Evolutionary conservation across 2,797 vertebrate genomes (phyloP).

Genomic region (Thaleichthys pacificus): DNA sequence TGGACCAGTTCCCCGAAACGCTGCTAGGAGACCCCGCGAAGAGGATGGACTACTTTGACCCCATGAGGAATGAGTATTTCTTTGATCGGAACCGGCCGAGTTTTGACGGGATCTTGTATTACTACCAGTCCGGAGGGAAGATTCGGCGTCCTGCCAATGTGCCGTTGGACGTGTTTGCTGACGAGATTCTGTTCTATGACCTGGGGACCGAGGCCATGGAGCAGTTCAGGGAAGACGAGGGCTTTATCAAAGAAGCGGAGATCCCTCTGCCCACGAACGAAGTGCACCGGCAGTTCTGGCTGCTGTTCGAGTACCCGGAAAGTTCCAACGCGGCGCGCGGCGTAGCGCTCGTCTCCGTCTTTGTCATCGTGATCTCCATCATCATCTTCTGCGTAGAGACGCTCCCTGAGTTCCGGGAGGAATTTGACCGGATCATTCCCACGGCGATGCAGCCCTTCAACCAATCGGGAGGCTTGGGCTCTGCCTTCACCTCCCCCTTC

Average conservation of each 20-base stretch:
- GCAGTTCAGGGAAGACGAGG: slow-evolving; percentile 95
- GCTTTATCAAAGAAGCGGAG: slow-evolving; percentile 92
- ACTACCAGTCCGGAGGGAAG: slow-evolving; percentile 96
- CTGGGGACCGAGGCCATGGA: slow-evolving; percentile 92
- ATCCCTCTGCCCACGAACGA: slow-evolving; percentile 88
- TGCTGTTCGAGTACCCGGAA: slow-evolving; percentile 96
- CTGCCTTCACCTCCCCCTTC: slow-evolving; percentile 70
- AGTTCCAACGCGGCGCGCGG: slow-evolving; percentile 92
- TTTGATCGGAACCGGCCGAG: slow-evolving; percentile 95
- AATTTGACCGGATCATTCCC: slow-evolving; percentile 72
- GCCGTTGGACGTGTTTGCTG: slow-evolving; percentile 91
- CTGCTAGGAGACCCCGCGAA: slow-evolving; percentile 88
- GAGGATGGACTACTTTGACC: slow-evolving; percentile 93
- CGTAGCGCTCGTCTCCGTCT: slow-evolving; percentile 90
- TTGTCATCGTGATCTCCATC: slow-evolving; percentile 96
- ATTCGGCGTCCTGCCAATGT: slow-evolving; percentile 93
- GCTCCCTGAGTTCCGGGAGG: slow-evolving; percentile 92
- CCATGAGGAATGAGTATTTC: slow-evolving; percentile 97
- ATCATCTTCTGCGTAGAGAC: slow-evolving; percentile 98
- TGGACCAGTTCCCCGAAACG: slow-evolving; percentile 92
- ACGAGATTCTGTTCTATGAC: slow-evolving; percentile 94
- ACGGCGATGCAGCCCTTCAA: slow-evolving; percentile 58
- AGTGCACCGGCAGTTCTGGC: slow-evolving; percentile 90
- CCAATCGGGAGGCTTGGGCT: slow-evolving; percentile 59
- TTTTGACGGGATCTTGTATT: slow-evolving; percentile 96